Percentiles rank a stretch among this genome's conserved stretches.
These are phyloP conservation scores for Cacatua alba DNA, from an alignment of 2,113 vertebrate species.

Conservation along the genomic window DNA sequence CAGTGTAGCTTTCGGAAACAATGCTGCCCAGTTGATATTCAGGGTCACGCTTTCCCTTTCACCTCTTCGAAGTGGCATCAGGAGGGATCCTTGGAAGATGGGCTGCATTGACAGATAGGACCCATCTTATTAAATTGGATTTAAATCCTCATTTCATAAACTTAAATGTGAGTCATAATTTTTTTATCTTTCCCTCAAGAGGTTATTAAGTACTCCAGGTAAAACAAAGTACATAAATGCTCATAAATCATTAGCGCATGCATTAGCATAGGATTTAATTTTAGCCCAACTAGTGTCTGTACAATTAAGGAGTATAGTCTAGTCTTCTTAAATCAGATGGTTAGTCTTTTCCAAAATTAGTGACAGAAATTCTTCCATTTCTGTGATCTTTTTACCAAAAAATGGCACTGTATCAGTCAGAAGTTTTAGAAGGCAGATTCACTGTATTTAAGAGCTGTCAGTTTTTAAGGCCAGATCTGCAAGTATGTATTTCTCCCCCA, in stretches of 20 bases:
- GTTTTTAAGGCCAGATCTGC: background rate
- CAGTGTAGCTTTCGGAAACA: background rate
- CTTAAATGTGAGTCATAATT: background rate
- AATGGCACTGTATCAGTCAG: background rate
- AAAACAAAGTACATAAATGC: background rate
- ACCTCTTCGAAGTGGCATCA: background rate
- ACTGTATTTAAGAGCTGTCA: background rate
- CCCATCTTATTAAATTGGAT: background rate
- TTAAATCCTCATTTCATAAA: constrained; percentile 15
- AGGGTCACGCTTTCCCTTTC: background rate
- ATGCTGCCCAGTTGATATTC: background rate
- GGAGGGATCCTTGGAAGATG: background rate
- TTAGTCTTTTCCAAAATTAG: background rate
- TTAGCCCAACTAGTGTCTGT: background rate
- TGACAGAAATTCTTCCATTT: background rate
- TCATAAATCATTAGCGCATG: background rate
- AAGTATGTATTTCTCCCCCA: background rate
- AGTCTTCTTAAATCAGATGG: background rate
- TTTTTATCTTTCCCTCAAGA: background rate
- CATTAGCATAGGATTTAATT: background rate
- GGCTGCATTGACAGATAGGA: background rate
- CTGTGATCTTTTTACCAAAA: background rate
- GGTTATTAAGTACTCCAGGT: background rate
- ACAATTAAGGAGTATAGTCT: background rate
- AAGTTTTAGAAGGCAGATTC: background rate